Base-by-base conservation (phyloP, 2,888 invertebrate genomes). In the Scaptomyza tumidula region DNA sequence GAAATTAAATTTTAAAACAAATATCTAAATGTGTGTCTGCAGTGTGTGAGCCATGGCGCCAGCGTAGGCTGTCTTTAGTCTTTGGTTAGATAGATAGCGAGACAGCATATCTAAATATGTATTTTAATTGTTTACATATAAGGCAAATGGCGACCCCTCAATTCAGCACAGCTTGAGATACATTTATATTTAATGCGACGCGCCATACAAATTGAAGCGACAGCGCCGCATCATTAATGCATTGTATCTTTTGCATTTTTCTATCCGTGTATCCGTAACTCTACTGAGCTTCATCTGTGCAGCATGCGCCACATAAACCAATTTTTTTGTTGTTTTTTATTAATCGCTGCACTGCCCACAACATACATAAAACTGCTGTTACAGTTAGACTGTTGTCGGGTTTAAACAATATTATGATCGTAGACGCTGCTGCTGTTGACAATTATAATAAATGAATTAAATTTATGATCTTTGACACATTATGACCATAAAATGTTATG, bases 1-100 rank as follows among this genome's bases (percentile, higher is more conserved):
- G 90, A 90, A 91, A 91, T 90, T 90, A 90, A 87, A 86, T 89
- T 88, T 83, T 77, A 82, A 87, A 87, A 87, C 80, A 83, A 90
- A 83, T 80, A 75, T 78, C 76, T 61, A 67, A 63, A 57, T 44
- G 66, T 44, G 66, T 55, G 66, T 58, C 68, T 45, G 61, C 50
- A 60, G 50, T 65, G 71, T 56, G 66, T 41, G 41, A 41, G 41
- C 41, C 59, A 48, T 89, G 90, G 91, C 91, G 90, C 90, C 90
- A 90, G 86, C 80, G 90, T 90, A 83, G 90, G 90, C 60, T 41
- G 76, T 57, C 43, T 24, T 24, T 24, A 60, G 64, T 2, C n/a
- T n/a, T n/a, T 6, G 33, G 11, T 11, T 4, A 39, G 14, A 14
- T n/a, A 62, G 72, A 80, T 56, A 63, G 64, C 54, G 60, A 57